Evolutionary conservation across 2,113 vertebrate species (phyloP), one percentile per base, ranked within the genome.

Genomic region (Sphyrna mokarran): DNA sequence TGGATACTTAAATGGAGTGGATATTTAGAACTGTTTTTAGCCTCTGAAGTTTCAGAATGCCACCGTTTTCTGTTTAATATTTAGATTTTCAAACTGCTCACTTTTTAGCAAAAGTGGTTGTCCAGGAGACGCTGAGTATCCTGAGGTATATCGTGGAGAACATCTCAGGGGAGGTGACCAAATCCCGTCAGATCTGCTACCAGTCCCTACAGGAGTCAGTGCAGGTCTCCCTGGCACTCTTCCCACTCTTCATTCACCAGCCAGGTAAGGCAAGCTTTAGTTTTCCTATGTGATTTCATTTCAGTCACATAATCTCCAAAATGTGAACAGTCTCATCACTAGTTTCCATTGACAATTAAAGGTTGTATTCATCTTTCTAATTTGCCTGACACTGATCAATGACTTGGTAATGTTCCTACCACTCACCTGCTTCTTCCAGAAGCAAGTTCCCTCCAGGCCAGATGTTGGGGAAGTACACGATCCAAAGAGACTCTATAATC

Each of bases 121-220:
- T 99, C 96, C 98, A 99, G 96, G 99, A 99, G 97, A 99, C 98
- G 0, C 98, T 99, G n/a, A 98, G 98, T 48, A 98, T 99, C 95
- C 97, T 99, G 96, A 98, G 98, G 97, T 99, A 99, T 86, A 97
- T 99, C 0, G 99, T 99, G 96, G 98, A 98, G 97, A 99, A 98
- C 96, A 97, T 99, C 96, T 99, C 98, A 2, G 98, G 98, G 95
- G 99, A 99, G 96, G 98, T 99, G 96, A 99, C 99, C 96, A 99
- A 99, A 97, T 99, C 99, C 16, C 98, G 99, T 5, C 99, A 99
- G 98, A 99, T 99, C 97, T 99, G 99, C 97, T 99, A 99, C 96
- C 99, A 99, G 97, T 99, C 99, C 0, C 97, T 99, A 96, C 99
- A 99, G 97, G 99, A 99, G 96, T 99, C 99, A 0, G 98, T 99